These are phyloP conservation scores for Pipistrellus pygmaeus DNA, from an alignment of 2,797 vertebrate species.

Conservation along the genomic window DNA sequence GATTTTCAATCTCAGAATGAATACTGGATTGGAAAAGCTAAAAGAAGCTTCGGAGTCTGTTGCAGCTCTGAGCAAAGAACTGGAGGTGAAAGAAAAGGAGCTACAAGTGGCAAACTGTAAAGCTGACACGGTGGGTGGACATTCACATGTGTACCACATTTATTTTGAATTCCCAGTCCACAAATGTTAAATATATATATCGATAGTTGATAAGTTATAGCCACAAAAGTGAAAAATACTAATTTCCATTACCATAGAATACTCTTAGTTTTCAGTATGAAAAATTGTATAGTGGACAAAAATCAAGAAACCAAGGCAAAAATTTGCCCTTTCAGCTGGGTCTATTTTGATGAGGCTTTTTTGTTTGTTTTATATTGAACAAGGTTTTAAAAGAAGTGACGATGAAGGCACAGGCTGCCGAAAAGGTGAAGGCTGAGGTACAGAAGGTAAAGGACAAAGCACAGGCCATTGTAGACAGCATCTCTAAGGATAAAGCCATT, in stretches of 20 bases:
- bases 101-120: slow-evolving; percentile 95
- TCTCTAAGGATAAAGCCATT: slow-evolving; percentile 95
- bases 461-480: slow-evolving; percentile 95
- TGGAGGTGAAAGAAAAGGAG: slow-evolving; percentile 96
- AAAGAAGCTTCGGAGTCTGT: slow-evolving; percentile 97
- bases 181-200: accelerated
- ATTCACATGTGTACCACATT: accelerated
- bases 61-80: slow-evolving; percentile 93
- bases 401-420: slow-evolving; percentile 96
- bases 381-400: slow-evolving; percentile 98
- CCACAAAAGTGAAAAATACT: accelerated
- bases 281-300: neutral
- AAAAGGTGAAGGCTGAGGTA: slow-evolving; percentile 95
- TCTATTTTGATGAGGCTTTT: neutral
- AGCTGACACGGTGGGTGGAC: slow-evolving; percentile 93
- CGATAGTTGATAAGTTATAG: neutral
- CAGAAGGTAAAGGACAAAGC: slow-evolving; percentile 99
- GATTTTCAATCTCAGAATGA: slow-evolving; percentile 91
- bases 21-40: slow-evolving; percentile 96
- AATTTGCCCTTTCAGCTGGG: neutral
- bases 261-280: neutral
- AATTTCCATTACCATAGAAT: neutral
- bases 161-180: neutral
- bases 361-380: neutral
- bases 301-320: neutral